Evolutionary conservation across 64 coral and sea anemone species (phyloP).

Genomic region (Platygyra sinensis): DNA sequence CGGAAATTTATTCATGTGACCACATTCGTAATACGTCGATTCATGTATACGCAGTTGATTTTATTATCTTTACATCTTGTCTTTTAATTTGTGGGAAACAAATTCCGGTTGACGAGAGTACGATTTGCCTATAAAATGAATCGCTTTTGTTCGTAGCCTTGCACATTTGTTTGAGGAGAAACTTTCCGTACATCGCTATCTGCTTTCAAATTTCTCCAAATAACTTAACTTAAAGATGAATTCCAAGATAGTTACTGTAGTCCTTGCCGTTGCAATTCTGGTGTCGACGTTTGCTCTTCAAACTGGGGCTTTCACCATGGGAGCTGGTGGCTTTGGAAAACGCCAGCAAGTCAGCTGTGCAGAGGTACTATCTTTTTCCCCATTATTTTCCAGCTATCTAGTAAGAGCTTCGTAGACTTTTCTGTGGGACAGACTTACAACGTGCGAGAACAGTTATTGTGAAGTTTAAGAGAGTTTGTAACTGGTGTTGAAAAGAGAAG

Average conservation of each 20-base stretch:
- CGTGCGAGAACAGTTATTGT: too few relatives aligned
- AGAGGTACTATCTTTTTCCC: not conserved
- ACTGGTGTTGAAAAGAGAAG: too few relatives aligned
- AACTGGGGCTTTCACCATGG: not conserved
- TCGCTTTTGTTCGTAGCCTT: not conserved
- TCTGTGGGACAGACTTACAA: too few relatives aligned
- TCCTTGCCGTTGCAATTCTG: not conserved
- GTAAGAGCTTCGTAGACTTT: not conserved
- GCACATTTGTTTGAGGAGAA: not conserved
- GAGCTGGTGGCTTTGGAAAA: not conserved
- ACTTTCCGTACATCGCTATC: not conserved
- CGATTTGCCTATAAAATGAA: slow-evolving; percentile 21
- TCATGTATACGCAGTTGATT: not conserved
- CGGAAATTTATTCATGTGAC: not conserved
- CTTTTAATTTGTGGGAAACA: not conserved
- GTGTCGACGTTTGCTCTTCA: not conserved
- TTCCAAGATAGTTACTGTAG: not conserved
- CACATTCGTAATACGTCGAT: not conserved
- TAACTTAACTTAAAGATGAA: not conserved
- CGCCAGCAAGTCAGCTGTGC: not conserved
- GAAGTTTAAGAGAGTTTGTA: too few relatives aligned
- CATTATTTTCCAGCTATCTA: not conserved
- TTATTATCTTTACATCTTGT: slow-evolving; percentile 13
- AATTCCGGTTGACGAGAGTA: slow-evolving; percentile 9
- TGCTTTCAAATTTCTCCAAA: not conserved